Evolutionary conservation across 2,797 vertebrate species (phyloP).

Genomic region (Prunella strophiata): DNA sequence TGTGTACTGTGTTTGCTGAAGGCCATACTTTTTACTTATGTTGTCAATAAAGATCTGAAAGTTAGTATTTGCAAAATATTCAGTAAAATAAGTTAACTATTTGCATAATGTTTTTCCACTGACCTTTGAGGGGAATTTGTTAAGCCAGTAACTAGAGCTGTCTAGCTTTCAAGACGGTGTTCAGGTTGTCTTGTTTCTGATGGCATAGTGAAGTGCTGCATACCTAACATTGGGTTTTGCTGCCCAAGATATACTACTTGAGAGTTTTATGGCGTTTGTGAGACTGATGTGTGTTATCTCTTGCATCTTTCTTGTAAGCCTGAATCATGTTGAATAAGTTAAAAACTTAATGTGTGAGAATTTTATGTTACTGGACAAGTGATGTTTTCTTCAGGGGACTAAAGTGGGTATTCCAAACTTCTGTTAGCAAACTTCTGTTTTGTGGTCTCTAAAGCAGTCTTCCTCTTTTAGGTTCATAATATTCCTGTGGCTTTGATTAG

Average conservation of each 20-base stretch:
- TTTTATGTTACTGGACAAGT: neutral
- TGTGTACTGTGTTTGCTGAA: neutral
- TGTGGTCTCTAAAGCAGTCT: neutral
- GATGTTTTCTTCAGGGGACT: neutral
- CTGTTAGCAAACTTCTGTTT: neutral
- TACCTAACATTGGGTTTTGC: neutral
- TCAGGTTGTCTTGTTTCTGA: neutral
- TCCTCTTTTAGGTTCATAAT: neutral
- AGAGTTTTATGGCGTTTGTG: neutral
- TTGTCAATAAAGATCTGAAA: neutral
- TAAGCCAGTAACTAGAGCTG: neutral
- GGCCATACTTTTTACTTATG: neutral
- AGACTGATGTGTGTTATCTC: neutral
- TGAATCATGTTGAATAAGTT: neutral
- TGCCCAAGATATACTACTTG: neutral
- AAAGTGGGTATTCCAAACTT: neutral
- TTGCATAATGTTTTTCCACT: neutral
- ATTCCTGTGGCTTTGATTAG: neutral
- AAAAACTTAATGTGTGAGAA: neutral
- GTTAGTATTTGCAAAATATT: neutral
- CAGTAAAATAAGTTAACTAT: neutral
- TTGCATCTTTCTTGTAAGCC: neutral
- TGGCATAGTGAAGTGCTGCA: neutral
- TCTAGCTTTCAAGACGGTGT: neutral
- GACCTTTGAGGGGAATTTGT: neutral